Evolutionary conservation across 2,113 vertebrate species (phyloP).

Genomic region (Pampusana beccarii): DNA sequence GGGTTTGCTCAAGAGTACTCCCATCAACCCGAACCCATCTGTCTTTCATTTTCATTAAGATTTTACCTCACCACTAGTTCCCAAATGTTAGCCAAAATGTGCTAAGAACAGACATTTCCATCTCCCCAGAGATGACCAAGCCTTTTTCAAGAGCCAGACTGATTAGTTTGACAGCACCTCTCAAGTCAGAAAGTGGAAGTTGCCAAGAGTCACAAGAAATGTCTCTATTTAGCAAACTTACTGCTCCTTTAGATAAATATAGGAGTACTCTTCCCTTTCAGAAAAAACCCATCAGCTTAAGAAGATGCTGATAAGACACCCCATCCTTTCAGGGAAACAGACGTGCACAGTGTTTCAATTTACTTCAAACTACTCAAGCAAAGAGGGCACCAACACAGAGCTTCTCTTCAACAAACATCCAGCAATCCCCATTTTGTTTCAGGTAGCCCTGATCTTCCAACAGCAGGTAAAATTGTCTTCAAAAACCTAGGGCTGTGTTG

Average conservation of each 20-base stretch:
- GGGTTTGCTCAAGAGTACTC: neutral
- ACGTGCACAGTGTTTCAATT: neutral
- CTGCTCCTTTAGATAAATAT: neutral
- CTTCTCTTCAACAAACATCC: neutral
- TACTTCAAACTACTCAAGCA: neutral
- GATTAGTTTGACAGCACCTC: neutral
- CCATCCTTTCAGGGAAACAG: neutral
- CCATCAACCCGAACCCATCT: neutral
- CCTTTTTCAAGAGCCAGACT: neutral
- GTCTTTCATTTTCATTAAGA: neutral
- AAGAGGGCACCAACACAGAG: neutral
- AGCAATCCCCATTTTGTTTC: neutral
- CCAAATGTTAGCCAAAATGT: neutral
- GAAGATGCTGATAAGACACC: neutral
- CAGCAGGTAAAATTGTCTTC: neutral
- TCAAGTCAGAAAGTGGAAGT: neutral
- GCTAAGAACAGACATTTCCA: neutral
- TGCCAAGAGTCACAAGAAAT: neutral
- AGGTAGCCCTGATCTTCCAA: neutral
- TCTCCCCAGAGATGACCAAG: neutral
- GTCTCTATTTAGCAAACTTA: neutral
- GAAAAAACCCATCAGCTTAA: neutral
- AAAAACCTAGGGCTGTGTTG: neutral
- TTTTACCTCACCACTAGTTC: neutral
- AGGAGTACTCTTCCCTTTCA: neutral